Evolutionary conservation across 2,113 vertebrate genomes (phyloP).

Genomic region (Macaca fascicularis): DNA sequence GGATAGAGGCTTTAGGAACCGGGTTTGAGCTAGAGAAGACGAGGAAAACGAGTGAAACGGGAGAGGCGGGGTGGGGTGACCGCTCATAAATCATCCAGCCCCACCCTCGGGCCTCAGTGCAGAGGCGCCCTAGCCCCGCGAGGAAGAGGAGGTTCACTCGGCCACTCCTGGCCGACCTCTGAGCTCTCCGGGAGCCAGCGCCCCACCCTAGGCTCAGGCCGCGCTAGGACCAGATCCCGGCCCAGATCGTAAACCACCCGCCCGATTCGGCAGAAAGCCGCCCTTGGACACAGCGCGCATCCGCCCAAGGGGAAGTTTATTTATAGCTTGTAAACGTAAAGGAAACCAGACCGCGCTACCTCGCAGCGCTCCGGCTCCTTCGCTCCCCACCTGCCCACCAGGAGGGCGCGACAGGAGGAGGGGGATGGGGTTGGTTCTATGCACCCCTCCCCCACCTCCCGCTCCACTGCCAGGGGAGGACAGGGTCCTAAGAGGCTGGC

Average conservation of each 20-base stretch:
- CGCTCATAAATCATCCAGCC: constrained; percentile 75
- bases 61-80: constrained; percentile 71
- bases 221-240: constrained; percentile 55
- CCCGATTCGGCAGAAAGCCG: constrained; percentile 76
- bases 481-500: not conserved
- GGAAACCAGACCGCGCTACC: constrained; percentile 79
- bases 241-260: constrained; percentile 72
- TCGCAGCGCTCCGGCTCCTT: constrained; percentile 55
- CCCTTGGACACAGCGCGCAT: constrained; percentile 74
- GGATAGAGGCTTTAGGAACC: constrained; percentile 41
- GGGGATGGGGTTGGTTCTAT: not conserved
- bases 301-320: constrained; percentile 80
- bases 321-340: constrained; percentile 82
- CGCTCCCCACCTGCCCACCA: constrained; percentile 74
- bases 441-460: not conserved
- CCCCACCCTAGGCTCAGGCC: constrained; percentile 62
- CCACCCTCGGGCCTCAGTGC: constrained; percentile 63
- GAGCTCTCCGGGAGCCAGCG: constrained; percentile 59
- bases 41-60: constrained; percentile 78
- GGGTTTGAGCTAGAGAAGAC: constrained; percentile 21
- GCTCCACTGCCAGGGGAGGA: not conserved
- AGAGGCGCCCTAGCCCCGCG: constrained; percentile 41
- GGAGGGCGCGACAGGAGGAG: constrained; percentile 47
- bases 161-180: constrained; percentile 75
- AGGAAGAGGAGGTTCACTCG: constrained; percentile 63